phyloP scores from a whole-genome alignment of 2,113 vertebrate species.

The Cranoglanis bouderius region DNA sequence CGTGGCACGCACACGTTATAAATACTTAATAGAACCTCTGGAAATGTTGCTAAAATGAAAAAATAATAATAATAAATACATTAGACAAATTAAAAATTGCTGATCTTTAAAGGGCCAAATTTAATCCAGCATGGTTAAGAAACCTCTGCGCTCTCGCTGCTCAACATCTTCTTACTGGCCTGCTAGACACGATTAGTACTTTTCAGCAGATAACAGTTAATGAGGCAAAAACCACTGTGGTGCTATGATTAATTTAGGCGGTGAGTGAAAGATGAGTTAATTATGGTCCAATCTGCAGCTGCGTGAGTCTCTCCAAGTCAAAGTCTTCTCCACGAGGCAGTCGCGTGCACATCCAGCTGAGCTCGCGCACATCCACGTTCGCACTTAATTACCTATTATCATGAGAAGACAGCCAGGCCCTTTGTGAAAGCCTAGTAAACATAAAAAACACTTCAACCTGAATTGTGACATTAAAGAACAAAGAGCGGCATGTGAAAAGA shows the following conservation, averaged over 20 bases:
- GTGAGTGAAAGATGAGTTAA: slow-evolving; percentile 43
- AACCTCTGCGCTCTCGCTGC: neutral
- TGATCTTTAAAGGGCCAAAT: neutral
- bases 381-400: slow-evolving; percentile 25
- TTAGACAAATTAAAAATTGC: neutral
- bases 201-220: slow-evolving; percentile 49
- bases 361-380: neutral
- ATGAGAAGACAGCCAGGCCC: neutral
- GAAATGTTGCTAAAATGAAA: neutral
- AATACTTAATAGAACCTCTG: neutral
- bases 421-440: slow-evolving; percentile 3
- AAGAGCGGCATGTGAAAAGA: neutral
- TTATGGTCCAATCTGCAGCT: slow-evolving; percentile 35
- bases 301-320: slow-evolving; percentile 19
- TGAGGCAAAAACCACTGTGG: slow-evolving; percentile 39
- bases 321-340: slow-evolving; percentile 20
- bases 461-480: slow-evolving; percentile 2
- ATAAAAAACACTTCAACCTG: slow-evolving; percentile 22
- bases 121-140: slow-evolving; percentile 10
- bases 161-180: slow-evolving; percentile 3
- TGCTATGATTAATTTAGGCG: slow-evolving; percentile 43
- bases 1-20: neutral
- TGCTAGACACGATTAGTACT: slow-evolving; percentile 44
- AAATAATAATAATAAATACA: too few species aligned
- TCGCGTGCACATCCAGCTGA: slow-evolving; percentile 7